These are phyloP conservation scores for Leptoclinus maculatus DNA, from an alignment of 2,797 vertebrate genomes.

Conservation along the genomic window DNA sequence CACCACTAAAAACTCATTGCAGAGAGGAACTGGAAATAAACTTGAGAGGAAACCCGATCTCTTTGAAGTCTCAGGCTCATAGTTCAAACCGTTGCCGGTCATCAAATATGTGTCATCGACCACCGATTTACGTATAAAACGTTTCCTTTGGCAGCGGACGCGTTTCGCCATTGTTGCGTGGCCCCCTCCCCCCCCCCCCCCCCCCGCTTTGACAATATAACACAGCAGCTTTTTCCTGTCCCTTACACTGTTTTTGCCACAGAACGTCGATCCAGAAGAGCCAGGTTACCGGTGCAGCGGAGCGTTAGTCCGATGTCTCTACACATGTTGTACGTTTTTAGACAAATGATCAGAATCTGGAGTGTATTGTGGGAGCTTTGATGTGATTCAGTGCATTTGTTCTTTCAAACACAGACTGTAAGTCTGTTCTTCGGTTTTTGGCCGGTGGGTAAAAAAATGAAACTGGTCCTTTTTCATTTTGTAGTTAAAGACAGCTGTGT, in stretches of 20 bases:
- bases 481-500: slow-evolving; percentile 58
- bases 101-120: slow-evolving; percentile 74
- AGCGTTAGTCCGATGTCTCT: slow-evolving; percentile 7
- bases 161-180: slow-evolving; percentile 51
- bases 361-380: slow-evolving; percentile 31
- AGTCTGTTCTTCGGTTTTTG: slow-evolving; percentile 59
- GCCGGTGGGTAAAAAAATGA: slow-evolving; percentile 36
- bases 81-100: slow-evolving; percentile 75
- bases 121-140: slow-evolving; percentile 64
- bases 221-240: slow-evolving; percentile 67
- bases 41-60: slow-evolving; percentile 71
- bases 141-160: slow-evolving; percentile 56
- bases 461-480: slow-evolving; percentile 39
- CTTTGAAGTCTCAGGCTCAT: slow-evolving; percentile 86
- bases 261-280: slow-evolving; percentile 19
- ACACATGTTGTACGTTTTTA: slow-evolving; percentile 33
- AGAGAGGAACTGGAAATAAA: slow-evolving; percentile 80
- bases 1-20: slow-evolving; percentile 77
- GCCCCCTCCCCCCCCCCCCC: slow-evolving; percentile 11
- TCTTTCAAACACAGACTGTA: slow-evolving; percentile 54
- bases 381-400: slow-evolving; percentile 57
- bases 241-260: slow-evolving; percentile 52
- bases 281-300: neutral
- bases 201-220: slow-evolving; percentile 67
- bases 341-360: slow-evolving; percentile 50